These are phyloP conservation scores for Timema podura DNA, from an alignment of 2,888 invertebrate species.

Conservation along the genomic window DNA sequence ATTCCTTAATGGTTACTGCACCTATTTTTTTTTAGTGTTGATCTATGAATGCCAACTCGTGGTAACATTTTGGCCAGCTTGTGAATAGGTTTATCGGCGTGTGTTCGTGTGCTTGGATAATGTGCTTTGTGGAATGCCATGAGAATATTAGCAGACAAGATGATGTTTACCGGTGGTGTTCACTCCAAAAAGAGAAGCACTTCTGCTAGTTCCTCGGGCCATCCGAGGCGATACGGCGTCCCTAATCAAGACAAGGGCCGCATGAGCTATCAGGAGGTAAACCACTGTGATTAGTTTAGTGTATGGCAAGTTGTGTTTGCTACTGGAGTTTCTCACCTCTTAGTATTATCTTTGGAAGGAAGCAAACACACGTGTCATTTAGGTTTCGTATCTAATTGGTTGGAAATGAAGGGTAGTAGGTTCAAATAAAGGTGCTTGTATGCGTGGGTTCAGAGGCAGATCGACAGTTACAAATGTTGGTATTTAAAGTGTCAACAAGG, in stretches of 20 bases:
- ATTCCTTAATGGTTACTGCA: too few species aligned
- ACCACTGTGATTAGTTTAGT: background rate
- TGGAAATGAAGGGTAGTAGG: too few species aligned
- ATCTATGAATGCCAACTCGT: background rate
- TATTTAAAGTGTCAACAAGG: too few species aligned
- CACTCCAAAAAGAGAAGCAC: constrained; percentile 53
- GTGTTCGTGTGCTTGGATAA: background rate
- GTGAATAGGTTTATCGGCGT: background rate
- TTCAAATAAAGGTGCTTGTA: too few species aligned
- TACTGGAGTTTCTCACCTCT: too few species aligned
- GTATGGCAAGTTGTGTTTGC: too few species aligned
- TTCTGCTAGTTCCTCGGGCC: constrained; percentile 21
- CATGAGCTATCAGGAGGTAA: constrained; percentile 30
- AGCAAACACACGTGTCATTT: too few species aligned
- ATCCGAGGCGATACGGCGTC: constrained; percentile 18
- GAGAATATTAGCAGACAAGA: constrained; percentile 43
- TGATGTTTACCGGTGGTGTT: constrained; percentile 68
- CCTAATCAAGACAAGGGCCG: constrained; percentile 23
- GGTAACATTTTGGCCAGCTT: background rate
- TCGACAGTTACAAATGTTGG: too few species aligned
- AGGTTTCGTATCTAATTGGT: too few species aligned
- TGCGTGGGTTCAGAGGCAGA: too few species aligned
- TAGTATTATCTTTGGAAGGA: too few species aligned
- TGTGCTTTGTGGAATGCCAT: constrained; percentile 23
- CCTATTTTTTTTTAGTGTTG: too few species aligned